phyloP scores from a whole-genome alignment of 2,113 vertebrate genomes.

The Macquaria ambigua region DNA sequence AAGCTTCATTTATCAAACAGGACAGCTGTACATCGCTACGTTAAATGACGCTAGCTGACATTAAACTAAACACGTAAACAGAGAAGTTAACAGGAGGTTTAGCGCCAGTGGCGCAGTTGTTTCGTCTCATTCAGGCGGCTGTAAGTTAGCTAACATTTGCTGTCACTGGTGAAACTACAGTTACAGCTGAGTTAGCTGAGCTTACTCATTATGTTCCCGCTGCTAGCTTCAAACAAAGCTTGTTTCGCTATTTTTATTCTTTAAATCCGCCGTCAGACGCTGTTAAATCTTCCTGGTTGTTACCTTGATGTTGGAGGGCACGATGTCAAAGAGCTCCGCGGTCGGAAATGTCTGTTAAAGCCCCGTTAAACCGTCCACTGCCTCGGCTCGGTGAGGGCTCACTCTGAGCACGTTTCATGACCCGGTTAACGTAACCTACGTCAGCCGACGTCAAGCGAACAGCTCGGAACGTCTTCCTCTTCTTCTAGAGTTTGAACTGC shows the following conservation, averaged over 20 bases:
- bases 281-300: background rate
- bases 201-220: background rate
- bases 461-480: too few species aligned
- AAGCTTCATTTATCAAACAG: too few species aligned
- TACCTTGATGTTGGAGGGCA: background rate
- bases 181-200: background rate
- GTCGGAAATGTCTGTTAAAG: rapidly evolving
- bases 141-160: background rate
- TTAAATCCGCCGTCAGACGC: rapidly evolving
- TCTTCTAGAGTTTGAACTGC: too few species aligned
- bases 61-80: background rate
- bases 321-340: background rate
- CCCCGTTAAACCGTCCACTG: background rate
- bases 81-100: background rate
- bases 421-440: background rate
- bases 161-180: background rate
- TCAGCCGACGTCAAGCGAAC: rapidly evolving
- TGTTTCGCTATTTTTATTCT: rapidly evolving
- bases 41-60: too few species aligned
- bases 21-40: too few species aligned
- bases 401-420: constrained; percentile 26
- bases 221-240: background rate
- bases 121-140: too few species aligned
- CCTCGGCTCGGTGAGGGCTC: background rate
- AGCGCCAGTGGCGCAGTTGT: too few species aligned